Base-by-base conservation (phyloP, 1,140 invertebrate species). In the Lethrus apterus region DNA sequence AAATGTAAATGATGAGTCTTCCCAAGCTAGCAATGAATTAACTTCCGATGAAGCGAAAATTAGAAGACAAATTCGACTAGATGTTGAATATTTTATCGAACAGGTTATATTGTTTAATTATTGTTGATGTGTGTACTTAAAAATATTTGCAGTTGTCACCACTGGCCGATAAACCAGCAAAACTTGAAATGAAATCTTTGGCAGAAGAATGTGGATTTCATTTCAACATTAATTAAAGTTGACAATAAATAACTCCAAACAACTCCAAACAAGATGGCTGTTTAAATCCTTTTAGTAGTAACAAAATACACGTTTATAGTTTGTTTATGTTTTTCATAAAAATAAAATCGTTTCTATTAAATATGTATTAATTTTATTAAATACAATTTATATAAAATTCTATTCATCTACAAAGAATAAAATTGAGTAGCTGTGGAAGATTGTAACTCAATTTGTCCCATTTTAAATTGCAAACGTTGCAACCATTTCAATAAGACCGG, bases 401-500 rank as follows among this genome's bases (percentile, higher is more conserved):
- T 20, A 14, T 26, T 29, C 8, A 19, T 44, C 72, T 78, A 91
- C 55, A 90, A 77, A 29, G 83, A 81, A 66, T 89, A 91, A 64
- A 92, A 90, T 61, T 89, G 87, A 5, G 85, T 89, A 8, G 84
- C 85, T 49, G 89, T 88, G 1, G 93, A 93, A 2, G 93, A 94
- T 67, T 98, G 94, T 46, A 97, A 69, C 72, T 98, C 94, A 47
- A 96, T 91, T 72, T 98, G 93, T 1, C 90, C 92, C 81, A 98
- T 95, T 75, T 97, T 98, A 60, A 98, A 96, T 65, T 98, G 89
- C 40, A 98, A 74, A 47, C 92, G 73, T 66, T 95, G 89, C 11
- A 99, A 69, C 86, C 93, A 97, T 50, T 84, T 80, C 1, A 93
- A 67, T 8, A 94, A 72, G 3, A 62, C 62, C 0, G 68, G 60